Conservation (phyloP, 2,888 invertebrate species). For the Drosophila pseudotakahashii region DNA sequence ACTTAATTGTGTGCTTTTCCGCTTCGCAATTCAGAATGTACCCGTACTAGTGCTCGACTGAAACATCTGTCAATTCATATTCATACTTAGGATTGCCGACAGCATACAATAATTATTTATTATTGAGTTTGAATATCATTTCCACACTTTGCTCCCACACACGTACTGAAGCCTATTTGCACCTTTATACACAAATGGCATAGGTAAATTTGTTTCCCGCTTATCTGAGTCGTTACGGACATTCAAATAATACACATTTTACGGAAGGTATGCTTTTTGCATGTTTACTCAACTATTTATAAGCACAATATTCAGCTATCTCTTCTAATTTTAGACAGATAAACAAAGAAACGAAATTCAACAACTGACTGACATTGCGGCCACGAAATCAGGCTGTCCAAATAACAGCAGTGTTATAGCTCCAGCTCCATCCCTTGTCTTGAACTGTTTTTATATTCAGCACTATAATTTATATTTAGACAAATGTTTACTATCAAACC, state of each 20-base stretch:
- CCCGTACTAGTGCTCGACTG: background rate
- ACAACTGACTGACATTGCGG: slow-evolving; percentile 63
- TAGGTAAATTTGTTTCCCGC: slow-evolving; percentile 9
- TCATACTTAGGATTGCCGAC: background rate
- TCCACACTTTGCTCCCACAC: background rate
- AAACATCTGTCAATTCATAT: slow-evolving; percentile 30
- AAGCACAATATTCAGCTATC: slow-evolving; percentile 66
- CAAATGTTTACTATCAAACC: slow-evolving; percentile 37
- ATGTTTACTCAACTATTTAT: slow-evolving; percentile 76
- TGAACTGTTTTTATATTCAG: slow-evolving; percentile 14
- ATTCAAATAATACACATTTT: slow-evolving; percentile 22
- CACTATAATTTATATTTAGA: slow-evolving; percentile 43
- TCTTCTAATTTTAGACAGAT: slow-evolving; percentile 72
- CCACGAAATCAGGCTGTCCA: slow-evolving; percentile 64
- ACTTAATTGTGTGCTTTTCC: slow-evolving; percentile 24
- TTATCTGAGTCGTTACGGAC: slow-evolving; percentile 9
- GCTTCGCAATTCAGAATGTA: slow-evolving; percentile 4
- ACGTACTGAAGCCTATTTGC: slow-evolving; percentile 8
- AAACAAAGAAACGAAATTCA: slow-evolving; percentile 52
- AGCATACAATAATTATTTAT: slow-evolving; percentile 5
- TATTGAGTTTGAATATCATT: background rate
- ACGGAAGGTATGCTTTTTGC: slow-evolving; percentile 55
- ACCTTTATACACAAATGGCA: slow-evolving; percentile 7
- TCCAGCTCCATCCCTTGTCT: slow-evolving; percentile 15
- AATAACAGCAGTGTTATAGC: slow-evolving; percentile 54